Conservation (phyloP, 92 coral and sea anemone species). For the Montipora capitata region DNA sequence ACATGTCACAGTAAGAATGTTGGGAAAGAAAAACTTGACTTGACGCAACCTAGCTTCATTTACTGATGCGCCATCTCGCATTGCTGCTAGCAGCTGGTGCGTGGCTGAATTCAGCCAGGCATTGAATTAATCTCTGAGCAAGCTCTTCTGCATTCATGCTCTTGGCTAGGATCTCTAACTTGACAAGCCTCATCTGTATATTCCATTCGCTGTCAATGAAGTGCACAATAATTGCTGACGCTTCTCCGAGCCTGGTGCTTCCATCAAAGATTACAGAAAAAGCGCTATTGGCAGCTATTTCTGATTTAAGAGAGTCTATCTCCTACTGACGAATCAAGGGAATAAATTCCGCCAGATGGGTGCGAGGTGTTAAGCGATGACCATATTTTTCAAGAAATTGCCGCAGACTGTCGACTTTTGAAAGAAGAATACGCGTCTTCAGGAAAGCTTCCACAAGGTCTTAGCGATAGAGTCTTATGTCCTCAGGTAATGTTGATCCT, state of each 20-base stretch:
- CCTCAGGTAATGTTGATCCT: no score
- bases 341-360: not conserved
- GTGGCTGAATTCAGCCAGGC: constrained; percentile 47
- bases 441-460: constrained; percentile 72
- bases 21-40: no score
- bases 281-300: no score
- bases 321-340: no score
- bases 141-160: no score
- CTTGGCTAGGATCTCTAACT: no score
- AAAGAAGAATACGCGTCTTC: not conserved
- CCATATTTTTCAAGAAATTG: constrained; percentile 48
- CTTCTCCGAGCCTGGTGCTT: no score
- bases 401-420: constrained; percentile 54
- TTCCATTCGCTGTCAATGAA: constrained; percentile 49
- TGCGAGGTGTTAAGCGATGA: constrained; percentile 12
- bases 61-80: no score
- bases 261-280: no score
- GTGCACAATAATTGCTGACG: constrained; percentile 15
- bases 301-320: no score
- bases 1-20: constrained; percentile 9
- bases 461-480: not conserved
- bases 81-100: constrained; percentile 50
- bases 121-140: constrained; percentile 43
- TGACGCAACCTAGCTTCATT: no score
- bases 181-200: no score